Percentiles rank a stretch among this genome's conserved stretches.
Evolutionary conservation across 1,140 invertebrate genomes (phyloP).

Genomic region (Triops longicaudatus): DNA sequence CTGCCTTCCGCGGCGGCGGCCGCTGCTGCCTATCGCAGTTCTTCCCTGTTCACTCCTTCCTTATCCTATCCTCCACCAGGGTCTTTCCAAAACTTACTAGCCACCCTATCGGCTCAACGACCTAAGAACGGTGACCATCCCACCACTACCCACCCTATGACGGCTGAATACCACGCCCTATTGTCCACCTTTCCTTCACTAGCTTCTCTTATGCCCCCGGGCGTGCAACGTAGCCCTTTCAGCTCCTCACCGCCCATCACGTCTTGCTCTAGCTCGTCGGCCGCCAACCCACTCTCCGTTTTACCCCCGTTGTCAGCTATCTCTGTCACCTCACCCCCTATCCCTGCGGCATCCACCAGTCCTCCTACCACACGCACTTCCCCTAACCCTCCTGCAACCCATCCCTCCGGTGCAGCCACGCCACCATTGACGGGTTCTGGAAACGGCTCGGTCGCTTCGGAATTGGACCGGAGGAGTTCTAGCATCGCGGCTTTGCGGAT

Average conservation of each 20-base stretch:
- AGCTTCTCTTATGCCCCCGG: constrained; percentile 35
- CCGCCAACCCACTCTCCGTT: not conserved
- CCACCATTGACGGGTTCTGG: not conserved
- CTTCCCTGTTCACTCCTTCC: constrained; percentile 16
- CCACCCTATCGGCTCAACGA: constrained; percentile 64
- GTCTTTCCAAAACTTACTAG: constrained; percentile 76
- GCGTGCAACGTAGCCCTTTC: constrained; percentile 27
- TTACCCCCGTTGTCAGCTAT: not conserved
- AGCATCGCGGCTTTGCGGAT: constrained; percentile 82
- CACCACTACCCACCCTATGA: too few species aligned
- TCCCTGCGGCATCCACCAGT: constrained; percentile 44
- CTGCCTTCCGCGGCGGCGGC: constrained; percentile 34
- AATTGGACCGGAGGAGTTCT: constrained; percentile 69
- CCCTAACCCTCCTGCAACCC: not conserved
- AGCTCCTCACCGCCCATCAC: constrained; percentile 28
- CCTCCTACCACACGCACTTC: not conserved
- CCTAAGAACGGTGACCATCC: constrained; percentile 39
- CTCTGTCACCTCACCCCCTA: constrained; percentile 38
- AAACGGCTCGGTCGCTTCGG: constrained; percentile 27
- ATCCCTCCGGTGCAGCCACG: not conserved
- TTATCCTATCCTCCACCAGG: constrained; percentile 39
- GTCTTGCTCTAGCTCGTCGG: constrained; percentile 18
- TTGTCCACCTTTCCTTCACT: constrained; percentile 35
- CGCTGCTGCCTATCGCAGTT: constrained; percentile 29
- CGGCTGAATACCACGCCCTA: constrained; percentile 30